Percentiles rank a stretch among this genome's conserved stretches.
These are phyloP conservation scores for Paralichthys olivaceus DNA, from an alignment of 2,113 vertebrate genomes.

Conservation along the genomic window DNA sequence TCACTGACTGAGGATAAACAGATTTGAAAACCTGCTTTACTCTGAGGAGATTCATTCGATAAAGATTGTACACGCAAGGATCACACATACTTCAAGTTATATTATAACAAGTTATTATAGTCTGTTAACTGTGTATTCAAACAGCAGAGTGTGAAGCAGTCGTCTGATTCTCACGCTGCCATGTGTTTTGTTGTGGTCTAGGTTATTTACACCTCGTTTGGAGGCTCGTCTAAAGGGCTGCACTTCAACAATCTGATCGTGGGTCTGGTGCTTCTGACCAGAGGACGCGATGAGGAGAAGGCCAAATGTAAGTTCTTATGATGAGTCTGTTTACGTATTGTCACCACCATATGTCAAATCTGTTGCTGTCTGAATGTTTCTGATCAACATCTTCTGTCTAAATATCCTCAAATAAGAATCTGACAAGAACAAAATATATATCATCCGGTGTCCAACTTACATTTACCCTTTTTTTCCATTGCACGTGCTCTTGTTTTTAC, in stretches of 20 bases:
- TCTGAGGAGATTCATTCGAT: too few relatives aligned
- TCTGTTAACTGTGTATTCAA: background rate
- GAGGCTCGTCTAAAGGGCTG: slow-evolving; percentile 95
- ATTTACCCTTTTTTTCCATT: too few relatives aligned
- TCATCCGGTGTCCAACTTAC: background rate
- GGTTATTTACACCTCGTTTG: slow-evolving; percentile 98
- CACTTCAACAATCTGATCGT: slow-evolving; percentile 99
- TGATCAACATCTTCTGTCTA: background rate
- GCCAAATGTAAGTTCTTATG: slow-evolving; percentile 88
- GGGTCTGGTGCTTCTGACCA: slow-evolving; percentile 95
- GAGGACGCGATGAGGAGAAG: slow-evolving; percentile 97
- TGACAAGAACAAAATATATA: background rate
- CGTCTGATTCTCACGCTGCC: background rate
- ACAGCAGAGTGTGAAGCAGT: background rate
- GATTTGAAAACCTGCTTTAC: too few relatives aligned
- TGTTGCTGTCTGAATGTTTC: background rate
- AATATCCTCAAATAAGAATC: background rate
- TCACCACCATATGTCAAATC: background rate
- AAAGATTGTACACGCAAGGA: too few relatives aligned
- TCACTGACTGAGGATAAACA: too few relatives aligned
- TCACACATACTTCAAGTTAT: too few relatives aligned
- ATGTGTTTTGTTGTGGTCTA: slow-evolving; percentile 56
- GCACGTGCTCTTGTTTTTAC: too few relatives aligned
- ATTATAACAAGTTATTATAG: background rate
- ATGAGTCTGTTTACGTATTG: background rate